Evolutionary conservation across 1,140 invertebrate species (phyloP).

Genomic region (Drosophila watanabei): DNA sequence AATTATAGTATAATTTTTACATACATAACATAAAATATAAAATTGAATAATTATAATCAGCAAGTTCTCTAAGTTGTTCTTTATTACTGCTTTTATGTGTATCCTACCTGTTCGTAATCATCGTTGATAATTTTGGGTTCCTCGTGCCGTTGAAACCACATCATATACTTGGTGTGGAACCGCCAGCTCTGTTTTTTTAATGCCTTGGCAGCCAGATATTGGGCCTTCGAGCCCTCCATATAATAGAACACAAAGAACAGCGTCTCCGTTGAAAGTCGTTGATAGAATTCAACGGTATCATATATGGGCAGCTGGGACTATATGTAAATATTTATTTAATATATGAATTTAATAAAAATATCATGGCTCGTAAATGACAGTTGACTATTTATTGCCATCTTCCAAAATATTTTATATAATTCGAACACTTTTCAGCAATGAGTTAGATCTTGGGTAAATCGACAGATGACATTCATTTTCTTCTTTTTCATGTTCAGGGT

Average conservation of each 20-base stretch:
- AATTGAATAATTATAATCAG: neutral
- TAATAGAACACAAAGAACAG: slow-evolving; percentile 99
- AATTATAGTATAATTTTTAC: neutral
- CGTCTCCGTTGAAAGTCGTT: slow-evolving; percentile 98
- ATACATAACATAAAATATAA: neutral
- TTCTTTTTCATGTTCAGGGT: too few relatives aligned
- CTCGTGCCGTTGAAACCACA: slow-evolving; percentile 99
- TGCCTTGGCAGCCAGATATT: slow-evolving; percentile 99
- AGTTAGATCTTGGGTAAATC: too few relatives aligned
- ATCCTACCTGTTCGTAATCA: slow-evolving; percentile 98
- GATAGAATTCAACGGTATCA: slow-evolving; percentile 99
- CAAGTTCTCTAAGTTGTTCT: neutral
- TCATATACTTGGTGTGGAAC: slow-evolving; percentile 99
- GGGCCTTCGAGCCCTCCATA: slow-evolving; percentile 99
- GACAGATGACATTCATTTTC: too few relatives aligned
- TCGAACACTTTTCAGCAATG: neutral
- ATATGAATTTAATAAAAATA: neutral
- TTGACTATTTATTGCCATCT: neutral
- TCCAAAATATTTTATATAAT: neutral
- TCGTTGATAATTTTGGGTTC: slow-evolving; percentile 99
- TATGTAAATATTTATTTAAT: slow-evolving; percentile 9
- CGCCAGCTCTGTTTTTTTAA: slow-evolving; percentile 99
- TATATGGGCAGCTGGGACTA: slow-evolving; percentile 95
- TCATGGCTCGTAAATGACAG: neutral
- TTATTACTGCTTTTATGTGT: neutral